phyloP scores from a whole-genome alignment of 1,140 invertebrate genomes.

The Philotrypesis tridentata region DNA sequence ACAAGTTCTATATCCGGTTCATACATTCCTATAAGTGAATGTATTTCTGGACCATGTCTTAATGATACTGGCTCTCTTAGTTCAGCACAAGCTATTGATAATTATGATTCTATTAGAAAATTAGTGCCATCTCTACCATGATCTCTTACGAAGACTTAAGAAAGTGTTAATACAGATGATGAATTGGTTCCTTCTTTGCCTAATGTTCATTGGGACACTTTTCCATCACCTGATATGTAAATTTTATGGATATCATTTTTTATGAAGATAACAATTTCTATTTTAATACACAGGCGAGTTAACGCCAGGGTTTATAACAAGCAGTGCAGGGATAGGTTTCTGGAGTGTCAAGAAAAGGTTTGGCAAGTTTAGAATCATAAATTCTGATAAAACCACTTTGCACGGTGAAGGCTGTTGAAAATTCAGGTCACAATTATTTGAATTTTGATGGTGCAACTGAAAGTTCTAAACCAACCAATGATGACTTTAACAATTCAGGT shows the following conservation, averaged over 20 bases:
- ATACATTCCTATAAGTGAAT: too few relatives aligned
- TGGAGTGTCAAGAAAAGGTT: slow-evolving; percentile 76
- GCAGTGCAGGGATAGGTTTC: slow-evolving; percentile 75
- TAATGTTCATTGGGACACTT: too few relatives aligned
- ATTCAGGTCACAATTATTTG: too few relatives aligned
- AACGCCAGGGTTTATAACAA: slow-evolving; percentile 74
- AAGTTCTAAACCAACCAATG: slow-evolving; percentile 66
- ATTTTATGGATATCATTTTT: not conserved
- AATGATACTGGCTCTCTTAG: too few relatives aligned
- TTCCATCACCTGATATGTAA: slow-evolving; percentile 65
- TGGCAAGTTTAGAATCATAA: slow-evolving; percentile 73
- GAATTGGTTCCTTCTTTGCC: slow-evolving; percentile 66
- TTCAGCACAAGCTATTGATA: slow-evolving; percentile 66
- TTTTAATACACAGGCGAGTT: slow-evolving; percentile 56
- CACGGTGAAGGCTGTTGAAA: slow-evolving; percentile 68
- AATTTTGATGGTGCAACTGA: slow-evolving; percentile 70
- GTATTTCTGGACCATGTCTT: too few relatives aligned
- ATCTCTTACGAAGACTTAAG: slow-evolving; percentile 70
- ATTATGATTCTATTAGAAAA: slow-evolving; percentile 68
- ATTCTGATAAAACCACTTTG: slow-evolving; percentile 77
- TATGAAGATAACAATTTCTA: not conserved
- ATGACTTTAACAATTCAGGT: slow-evolving; percentile 79
- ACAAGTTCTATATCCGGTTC: slow-evolving; percentile 80
- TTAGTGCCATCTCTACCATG: slow-evolving; percentile 67
- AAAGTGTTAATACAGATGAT: slow-evolving; percentile 70